These are phyloP conservation scores for Elephantulus edwardii DNA, from an alignment of 2,113 vertebrate species.

Conservation along the genomic window DNA sequence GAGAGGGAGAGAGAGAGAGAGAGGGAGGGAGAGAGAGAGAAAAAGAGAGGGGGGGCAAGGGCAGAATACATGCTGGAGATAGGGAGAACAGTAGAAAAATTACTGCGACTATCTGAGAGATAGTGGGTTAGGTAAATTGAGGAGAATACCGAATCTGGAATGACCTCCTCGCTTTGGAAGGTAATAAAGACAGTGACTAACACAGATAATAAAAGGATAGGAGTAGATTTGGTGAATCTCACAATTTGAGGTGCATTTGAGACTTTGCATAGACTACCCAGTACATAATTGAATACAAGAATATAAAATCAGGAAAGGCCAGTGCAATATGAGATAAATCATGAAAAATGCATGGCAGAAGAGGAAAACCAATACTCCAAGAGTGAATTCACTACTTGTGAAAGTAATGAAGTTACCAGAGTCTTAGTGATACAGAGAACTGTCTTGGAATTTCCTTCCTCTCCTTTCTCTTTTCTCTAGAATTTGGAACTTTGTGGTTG, in stretches of 20 bases:
- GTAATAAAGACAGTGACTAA: not conserved
- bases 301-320: not conserved
- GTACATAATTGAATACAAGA: not conserved
- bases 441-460: not conserved
- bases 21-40: no score
- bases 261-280: not conserved
- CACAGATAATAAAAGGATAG: not conserved
- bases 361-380: not conserved
- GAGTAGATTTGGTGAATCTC: no score
- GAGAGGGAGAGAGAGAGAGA: no score
- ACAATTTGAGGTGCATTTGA: not conserved
- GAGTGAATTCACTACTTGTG: not conserved
- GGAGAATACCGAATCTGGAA: no score
- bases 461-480: not conserved
- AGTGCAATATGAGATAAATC: not conserved
- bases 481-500: not conserved
- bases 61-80: not conserved
- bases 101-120: not conserved
- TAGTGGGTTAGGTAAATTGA: not conserved
- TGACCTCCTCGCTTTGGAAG: not conserved
- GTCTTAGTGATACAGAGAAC: not conserved
- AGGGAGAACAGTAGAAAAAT: not conserved
- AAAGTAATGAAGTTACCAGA: not conserved
- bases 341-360: not conserved
- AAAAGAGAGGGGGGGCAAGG: not conserved